These are phyloP conservation scores for Oryctes rhinoceros DNA, from an alignment of 1,140 invertebrate species.

Conservation along the genomic window DNA sequence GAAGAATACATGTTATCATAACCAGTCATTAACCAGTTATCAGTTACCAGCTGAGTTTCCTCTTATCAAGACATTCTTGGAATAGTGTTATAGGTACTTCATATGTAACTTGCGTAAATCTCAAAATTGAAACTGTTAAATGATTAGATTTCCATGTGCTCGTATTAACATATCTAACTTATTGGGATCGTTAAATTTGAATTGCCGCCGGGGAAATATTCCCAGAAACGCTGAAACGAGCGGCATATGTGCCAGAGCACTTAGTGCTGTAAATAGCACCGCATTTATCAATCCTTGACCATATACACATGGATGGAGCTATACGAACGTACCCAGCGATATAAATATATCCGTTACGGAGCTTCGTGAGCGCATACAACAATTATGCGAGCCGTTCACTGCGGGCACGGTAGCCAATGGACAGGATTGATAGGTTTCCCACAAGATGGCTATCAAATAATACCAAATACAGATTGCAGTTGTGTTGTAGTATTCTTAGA, in stretches of 20 bases:
- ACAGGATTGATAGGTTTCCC: slow-evolving; percentile 52
- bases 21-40: too few relatives aligned
- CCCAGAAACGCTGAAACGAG: background rate
- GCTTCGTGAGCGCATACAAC: slow-evolving; percentile 25
- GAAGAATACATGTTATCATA: too few relatives aligned
- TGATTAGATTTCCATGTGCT: too few relatives aligned
- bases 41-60: too few relatives aligned
- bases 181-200: too few relatives aligned
- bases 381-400: slow-evolving; percentile 3
- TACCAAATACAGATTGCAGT: slow-evolving; percentile 52
- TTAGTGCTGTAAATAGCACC: background rate
- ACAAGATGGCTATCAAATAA: slow-evolving; percentile 56
- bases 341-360: slow-evolving; percentile 20
- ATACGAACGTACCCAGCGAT: background rate
- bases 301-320: background rate
- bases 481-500: slow-evolving; percentile 38
- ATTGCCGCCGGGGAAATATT: background rate
- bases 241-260: background rate
- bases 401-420: slow-evolving; percentile 32
- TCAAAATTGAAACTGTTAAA: too few relatives aligned
- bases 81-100: too few relatives aligned
- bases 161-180: too few relatives aligned
- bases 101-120: too few relatives aligned
- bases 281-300: slow-evolving; percentile 29
- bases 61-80: too few relatives aligned